phyloP scores from a whole-genome alignment of 2,888 invertebrate species.

The Sepiola atlantica region DNA sequence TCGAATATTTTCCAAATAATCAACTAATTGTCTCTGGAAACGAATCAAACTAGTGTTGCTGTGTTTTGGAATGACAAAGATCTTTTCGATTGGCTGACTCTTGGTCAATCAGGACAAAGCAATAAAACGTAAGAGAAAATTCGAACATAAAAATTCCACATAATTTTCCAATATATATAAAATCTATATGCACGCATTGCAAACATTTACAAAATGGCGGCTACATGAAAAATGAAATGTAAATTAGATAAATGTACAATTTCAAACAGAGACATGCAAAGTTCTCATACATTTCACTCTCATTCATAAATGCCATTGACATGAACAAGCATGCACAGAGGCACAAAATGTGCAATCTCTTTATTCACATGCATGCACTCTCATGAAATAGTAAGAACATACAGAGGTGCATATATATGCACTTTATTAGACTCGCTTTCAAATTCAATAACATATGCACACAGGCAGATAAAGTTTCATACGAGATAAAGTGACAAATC shows the following conservation, averaged over 20 bases:
- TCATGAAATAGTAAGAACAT: neutral
- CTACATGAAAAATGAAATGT: neutral
- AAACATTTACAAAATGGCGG: neutral
- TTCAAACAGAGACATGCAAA: neutral
- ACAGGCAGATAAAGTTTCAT: neutral
- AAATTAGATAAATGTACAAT: neutral
- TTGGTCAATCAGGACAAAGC: slow-evolving; percentile 6
- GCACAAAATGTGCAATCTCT: neutral
- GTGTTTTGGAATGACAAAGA: slow-evolving; percentile 2
- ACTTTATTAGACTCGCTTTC: neutral
- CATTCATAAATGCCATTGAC: neutral
- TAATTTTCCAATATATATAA: neutral
- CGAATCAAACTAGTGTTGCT: neutral
- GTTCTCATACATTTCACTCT: neutral
- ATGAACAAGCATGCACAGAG: too few species aligned
- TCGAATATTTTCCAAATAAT: neutral
- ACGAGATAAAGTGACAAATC: neutral
- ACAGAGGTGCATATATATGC: neutral
- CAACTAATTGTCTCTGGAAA: slow-evolving; percentile 32
- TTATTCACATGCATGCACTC: neutral
- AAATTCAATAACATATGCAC: neutral
- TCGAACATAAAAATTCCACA: neutral
- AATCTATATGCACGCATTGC: neutral
- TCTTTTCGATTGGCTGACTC: slow-evolving; percentile 7
- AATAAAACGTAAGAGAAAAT: neutral